A percentile compares a stretch with the other conserved stretches of the same genome.
Conservation (phyloP, 2,888 invertebrate species). For the Trissoscelio sp. region DNA sequence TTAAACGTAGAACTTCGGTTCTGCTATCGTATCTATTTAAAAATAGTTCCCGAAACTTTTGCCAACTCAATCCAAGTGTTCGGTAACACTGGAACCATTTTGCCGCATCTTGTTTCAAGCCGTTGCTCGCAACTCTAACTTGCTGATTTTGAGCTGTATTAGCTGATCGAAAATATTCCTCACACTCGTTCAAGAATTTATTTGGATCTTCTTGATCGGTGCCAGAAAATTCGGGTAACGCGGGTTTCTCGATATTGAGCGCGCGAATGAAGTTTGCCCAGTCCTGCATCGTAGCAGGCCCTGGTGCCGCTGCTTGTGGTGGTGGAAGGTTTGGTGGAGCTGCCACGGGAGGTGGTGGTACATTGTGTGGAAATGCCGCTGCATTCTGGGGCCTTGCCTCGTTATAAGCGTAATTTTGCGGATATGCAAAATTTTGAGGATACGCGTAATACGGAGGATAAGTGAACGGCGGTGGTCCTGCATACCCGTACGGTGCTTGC, state of each 20-base stretch:
- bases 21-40: neutral
- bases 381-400: too few relatives aligned
- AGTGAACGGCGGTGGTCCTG: too few relatives aligned
- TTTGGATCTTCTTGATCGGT: slow-evolving; percentile 27
- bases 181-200: slow-evolving; percentile 1
- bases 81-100: slow-evolving; percentile 37
- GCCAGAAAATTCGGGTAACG: neutral
- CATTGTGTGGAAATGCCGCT: too few relatives aligned
- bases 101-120: neutral
- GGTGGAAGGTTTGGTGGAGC: too few relatives aligned
- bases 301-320: neutral
- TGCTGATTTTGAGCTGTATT: neutral
- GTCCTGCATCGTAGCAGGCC: neutral
- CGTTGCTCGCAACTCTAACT: neutral
- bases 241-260: slow-evolving; percentile 3
- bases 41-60: slow-evolving; percentile 15
- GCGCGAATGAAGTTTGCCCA: slow-evolving; percentile 14
- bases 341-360: too few relatives aligned
- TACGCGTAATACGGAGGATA: too few relatives aligned
- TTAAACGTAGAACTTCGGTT: neutral
- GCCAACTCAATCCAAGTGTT: slow-evolving; percentile 10
- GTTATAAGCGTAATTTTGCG: too few relatives aligned
- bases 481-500: too few relatives aligned
- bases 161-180: neutral
- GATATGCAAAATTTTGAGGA: too few relatives aligned